Percentiles rank a stretch among this genome's conserved stretches.
Evolutionary conservation across 2,888 invertebrate genomes (phyloP).

Genomic region (Mactromeris polynyma): DNA sequence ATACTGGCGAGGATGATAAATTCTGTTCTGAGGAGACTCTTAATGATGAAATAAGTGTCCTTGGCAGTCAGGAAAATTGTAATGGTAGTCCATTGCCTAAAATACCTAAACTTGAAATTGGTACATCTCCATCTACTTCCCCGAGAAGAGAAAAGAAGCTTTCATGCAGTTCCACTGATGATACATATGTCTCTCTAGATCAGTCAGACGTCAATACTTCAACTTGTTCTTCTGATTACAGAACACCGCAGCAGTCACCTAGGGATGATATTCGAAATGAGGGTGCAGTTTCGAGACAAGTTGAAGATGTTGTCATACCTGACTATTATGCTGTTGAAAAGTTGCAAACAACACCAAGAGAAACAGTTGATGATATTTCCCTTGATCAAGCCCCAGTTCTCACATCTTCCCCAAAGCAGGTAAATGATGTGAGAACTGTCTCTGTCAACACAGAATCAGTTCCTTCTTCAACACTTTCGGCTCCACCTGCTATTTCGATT

Average conservation of each 20-base stretch:
- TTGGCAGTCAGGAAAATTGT: slow-evolving; percentile 24
- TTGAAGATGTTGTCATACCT: slow-evolving; percentile 67
- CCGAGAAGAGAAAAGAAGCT: slow-evolving; percentile 28
- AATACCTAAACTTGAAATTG: slow-evolving; percentile 36
- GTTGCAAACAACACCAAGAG: slow-evolving; percentile 38
- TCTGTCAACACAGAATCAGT: slow-evolving; percentile 74
- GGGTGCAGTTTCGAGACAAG: slow-evolving; percentile 37
- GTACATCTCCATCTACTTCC: background rate
- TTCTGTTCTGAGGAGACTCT: slow-evolving; percentile 58
- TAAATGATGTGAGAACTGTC: slow-evolving; percentile 65
- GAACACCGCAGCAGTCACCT: slow-evolving; percentile 70
- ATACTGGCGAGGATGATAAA: slow-evolving; percentile 23
- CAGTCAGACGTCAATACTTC: slow-evolving; percentile 56
- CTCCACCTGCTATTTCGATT: slow-evolving; percentile 43
- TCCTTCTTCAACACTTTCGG: slow-evolving; percentile 35
- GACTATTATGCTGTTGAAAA: slow-evolving; percentile 48
- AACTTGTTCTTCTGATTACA: slow-evolving; percentile 72
- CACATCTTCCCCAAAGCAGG: slow-evolving; percentile 53
- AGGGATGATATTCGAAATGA: slow-evolving; percentile 12
- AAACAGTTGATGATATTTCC: slow-evolving; percentile 15
- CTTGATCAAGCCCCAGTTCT: slow-evolving; percentile 39
- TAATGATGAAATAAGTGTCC: slow-evolving; percentile 18
- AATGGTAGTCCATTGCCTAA: background rate
- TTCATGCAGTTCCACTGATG: slow-evolving; percentile 61
- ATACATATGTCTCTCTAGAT: slow-evolving; percentile 62